Evolutionary conservation across 2,888 invertebrate genomes (phyloP), one percentile per base, ranked within the genome.

Genomic region (Orthosia gothica): DNA sequence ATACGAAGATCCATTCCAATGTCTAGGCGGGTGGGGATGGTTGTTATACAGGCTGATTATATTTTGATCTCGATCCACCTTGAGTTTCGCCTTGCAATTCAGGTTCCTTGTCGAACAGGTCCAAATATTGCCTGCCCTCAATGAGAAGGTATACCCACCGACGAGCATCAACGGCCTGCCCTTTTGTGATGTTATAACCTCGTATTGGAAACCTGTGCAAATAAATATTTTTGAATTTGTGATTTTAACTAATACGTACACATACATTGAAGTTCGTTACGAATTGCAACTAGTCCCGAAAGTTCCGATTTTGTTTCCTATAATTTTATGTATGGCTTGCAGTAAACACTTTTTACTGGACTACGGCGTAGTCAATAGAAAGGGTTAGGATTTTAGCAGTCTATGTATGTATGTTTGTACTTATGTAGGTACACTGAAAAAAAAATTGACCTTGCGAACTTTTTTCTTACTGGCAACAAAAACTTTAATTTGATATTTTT

Each of bases 81-180:
- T 82, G 9, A 88, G 45, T 49, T 73, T 86, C 9, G 86, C 86
- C 59, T 85, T 89, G 47, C 87, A 89, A 2, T 64, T 45, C 0
- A 73, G 70, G 15, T 87, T 76, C 62, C 74, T 88, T 2, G 78
- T 81, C 0, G 90, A 89, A 68, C 91, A 91, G 5, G 72, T 64
- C 84, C 86, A 87, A 4, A 18, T 18, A 5, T 2, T 5, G 11
- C 13, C 15, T 26, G 47, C 45, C 26, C 40, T n/a, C 20, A 57
- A 76, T 1, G 85, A 82, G 59, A 88, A 93, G 0, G 93, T 92
- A 32, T 87, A 91, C 3, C 89, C 90, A 20, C 84, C 84, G 16
- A 91, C 76, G 69, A 92, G 86, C 18, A 93, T 71, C 69, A 89
- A 79, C 18, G 81, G 74, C 47, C 79, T 86, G 12, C 85, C 85